Evolutionary conservation across 2,888 invertebrate species (phyloP), one percentile per base, ranked within the genome.

Genomic region (Lamellibrachia columna): DNA sequence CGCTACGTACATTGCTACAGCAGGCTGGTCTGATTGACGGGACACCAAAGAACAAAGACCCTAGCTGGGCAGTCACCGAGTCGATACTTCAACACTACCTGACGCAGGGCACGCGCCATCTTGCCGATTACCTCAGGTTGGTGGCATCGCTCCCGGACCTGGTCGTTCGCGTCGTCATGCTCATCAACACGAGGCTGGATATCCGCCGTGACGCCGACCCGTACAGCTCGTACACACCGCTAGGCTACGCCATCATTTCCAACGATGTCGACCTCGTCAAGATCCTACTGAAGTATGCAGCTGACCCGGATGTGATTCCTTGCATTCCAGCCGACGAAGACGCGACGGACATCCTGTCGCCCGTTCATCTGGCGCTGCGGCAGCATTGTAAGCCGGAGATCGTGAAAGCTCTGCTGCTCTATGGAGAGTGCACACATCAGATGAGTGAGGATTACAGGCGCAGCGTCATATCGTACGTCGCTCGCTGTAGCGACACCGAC

Each of bases 371-470:
- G 75, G 75, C 75, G 75, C 22, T 75, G 75, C 75, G 75, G 75
- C 75, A 75, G 75, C 75, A 75, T n/a, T 75, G 75, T n/a, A 75
- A 75, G 75, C 15, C 75, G 75, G 75, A 75, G 75, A 75, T 75
- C 75, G 75, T 75, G 15, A 75, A 75, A 15, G 75, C 6, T 3
- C 75, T 75, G 22, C 75, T 75, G 75, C 75, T 15, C 75, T 22
- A 75, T n/a, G 75, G 75, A n/a, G 15, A 75, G 2, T n/a, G 75
- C n/a, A 22, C 75, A 3, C 75, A 6, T 15, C 75, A 75, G 15
- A 22, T 75, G 15, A 15, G n/a, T n/a, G 75, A 75, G 15, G 75
- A 75, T n/a, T 75, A 75, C 75, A 75, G n/a, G 75, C 75, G 22
- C 6, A 75, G 75, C 75, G 75, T 75, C 22, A 75, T 75, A n/a